Percentiles rank a stretch among this genome's conserved stretches.
Conservation (phyloP, 1,140 invertebrate genomes). For the Camponotus vicinus region DNA sequence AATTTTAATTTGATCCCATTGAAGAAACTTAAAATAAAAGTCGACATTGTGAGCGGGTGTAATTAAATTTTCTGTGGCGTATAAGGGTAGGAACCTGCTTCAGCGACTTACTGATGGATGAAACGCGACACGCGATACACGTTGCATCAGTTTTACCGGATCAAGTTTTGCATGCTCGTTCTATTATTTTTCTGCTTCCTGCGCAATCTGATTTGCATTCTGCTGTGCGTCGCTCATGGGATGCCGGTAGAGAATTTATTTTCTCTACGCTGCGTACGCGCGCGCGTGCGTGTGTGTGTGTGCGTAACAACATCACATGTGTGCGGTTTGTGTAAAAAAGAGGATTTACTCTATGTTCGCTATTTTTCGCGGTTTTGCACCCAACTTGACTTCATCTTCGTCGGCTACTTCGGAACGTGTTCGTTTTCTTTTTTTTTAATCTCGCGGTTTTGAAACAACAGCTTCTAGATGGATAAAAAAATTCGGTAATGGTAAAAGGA, state of each 20-base stretch:
- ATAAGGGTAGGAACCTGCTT: background rate
- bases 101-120: constrained; percentile 17
- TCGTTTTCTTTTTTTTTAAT: background rate
- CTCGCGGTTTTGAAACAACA: background rate
- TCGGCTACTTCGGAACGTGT: background rate
- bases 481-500: background rate
- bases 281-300: background rate
- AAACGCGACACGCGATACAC: constrained; percentile 38
- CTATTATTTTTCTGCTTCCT: constrained; percentile 40
- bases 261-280: background rate
- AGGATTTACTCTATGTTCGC: background rate
- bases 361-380: background rate
- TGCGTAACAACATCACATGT: background rate
- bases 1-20: no score
- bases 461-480: background rate
- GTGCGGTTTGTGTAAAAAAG: background rate
- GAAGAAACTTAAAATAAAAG: background rate
- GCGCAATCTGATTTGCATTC: constrained; percentile 25
- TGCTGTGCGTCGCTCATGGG: no score
- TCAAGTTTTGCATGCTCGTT: constrained; percentile 60
- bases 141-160: constrained; percentile 38
- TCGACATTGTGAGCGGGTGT: background rate
- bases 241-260: constrained; percentile 1
- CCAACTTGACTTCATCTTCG: background rate
- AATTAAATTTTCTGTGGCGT: background rate